Base-by-base conservation (phyloP, 2,888 invertebrate species). In the Acronicta aceris region DNA sequence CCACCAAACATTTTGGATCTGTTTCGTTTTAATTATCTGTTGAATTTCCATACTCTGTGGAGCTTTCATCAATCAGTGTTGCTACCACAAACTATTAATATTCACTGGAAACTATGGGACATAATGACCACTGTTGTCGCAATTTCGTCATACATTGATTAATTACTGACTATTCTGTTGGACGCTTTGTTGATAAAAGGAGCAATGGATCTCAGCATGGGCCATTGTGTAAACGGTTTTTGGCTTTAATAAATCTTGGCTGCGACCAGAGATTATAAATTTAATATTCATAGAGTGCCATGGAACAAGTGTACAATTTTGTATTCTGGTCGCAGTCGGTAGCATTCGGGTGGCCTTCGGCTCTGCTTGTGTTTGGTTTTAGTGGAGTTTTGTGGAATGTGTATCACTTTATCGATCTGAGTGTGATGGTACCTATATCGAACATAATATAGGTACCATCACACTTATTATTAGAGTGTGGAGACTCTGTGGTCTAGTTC, bases 251-350 rank as follows among this genome's bases (percentile, higher is more conserved):
- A 83, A 83, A 84, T 82, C 79, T 78, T 52, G 69, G 67, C 52
- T 68, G 62, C 65, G 71, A 69, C 75, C 67, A 68, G 74, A 81
- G 82, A 83, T 83, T 84, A 82, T 83, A 69, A 74, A 76, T 81
- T 84, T 83, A 84, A 83, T 84, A 83, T 84, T 83, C 84, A 83
- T 79, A 72, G 78, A 71, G 78, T 70, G 76, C 71, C 76, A 71
- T 67, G 64, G 62, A 53, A 46, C 75, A 62, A 71, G 61, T 47
- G 65, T 58, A 73, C 74, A 73, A n/a, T n/a, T 72, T 74, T 71
- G 60, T 74, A 64, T 74, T 64, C 64, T 13, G 55, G 59, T 42
- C 59, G 59, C 43, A 16, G 45, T 15, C 59, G 41, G 41, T 21
- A 9, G 41, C 51, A 45, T 40, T 54, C 45, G 48, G 53, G 17